A percentile compares a stretch with the other conserved stretches of the same genome.
Evolutionary conservation across 1,140 invertebrate species (phyloP).

Genomic region (Diabrotica undecimpunctata): DNA sequence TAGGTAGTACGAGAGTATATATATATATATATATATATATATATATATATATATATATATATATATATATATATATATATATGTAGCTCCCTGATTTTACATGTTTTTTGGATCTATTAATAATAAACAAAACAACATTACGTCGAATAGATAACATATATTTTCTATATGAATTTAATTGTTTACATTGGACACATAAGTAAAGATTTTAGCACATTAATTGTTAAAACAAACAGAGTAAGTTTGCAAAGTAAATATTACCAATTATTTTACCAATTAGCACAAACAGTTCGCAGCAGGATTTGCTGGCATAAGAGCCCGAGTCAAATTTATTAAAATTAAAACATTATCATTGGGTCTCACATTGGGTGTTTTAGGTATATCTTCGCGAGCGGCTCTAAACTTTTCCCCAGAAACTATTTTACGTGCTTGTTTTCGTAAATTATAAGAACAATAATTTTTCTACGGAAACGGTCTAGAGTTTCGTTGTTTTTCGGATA

Average conservation of each 20-base stretch:
- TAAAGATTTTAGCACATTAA: no score
- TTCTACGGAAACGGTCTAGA: slow-evolving; percentile 5
- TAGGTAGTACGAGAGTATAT: no score
- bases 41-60: no score
- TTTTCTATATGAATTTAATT: no score
- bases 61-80: no score
- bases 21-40: no score
- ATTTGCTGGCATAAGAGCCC: not conserved
- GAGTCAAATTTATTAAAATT: slow-evolving; percentile 7
- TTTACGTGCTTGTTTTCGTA: not conserved
- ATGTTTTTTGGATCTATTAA: no score
- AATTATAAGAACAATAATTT: slow-evolving; percentile 11
- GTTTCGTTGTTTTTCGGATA: slow-evolving; percentile 15
- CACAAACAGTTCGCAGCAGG: not conserved
- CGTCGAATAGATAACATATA: no score
- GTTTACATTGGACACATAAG: no score
- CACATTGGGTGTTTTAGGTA: not conserved
- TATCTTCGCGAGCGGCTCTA: not conserved
- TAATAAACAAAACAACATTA: no score
- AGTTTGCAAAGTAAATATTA: not conserved
- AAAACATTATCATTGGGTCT: slow-evolving; percentile 4
- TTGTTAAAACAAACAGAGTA: no score
- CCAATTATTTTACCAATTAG: not conserved
- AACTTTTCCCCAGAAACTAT: not conserved
- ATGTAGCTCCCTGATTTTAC: no score